Evolutionary conservation across 2,113 vertebrate species (phyloP), one percentile per base, ranked within the genome.

Genomic region (Cebus imitator): DNA sequence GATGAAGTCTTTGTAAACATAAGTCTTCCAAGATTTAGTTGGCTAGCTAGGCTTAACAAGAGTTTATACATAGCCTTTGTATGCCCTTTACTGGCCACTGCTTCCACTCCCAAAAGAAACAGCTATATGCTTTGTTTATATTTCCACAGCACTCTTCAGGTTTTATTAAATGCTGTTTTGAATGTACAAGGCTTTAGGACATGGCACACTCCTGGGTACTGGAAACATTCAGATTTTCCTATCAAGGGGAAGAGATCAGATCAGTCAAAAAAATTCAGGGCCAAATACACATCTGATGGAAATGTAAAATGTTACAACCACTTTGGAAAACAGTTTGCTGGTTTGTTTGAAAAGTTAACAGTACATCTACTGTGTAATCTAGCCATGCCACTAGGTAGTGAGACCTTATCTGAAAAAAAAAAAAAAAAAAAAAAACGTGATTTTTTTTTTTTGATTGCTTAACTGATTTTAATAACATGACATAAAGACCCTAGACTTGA

Each of bases 181-280:
- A 17, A 25, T 27, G 23, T 48, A 75, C 30, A 11, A 66, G 35
- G 27, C 50, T 82, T 86, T 30, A 85, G 48, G 81, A 72, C 21
- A 79, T 57, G 61, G 37, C 70, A 85, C 18, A 64, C 18, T 58
- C 45, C 43, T 85, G 27, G 27, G 17, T 86, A 66, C 21, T 61
- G 92, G 68, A 90, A 64, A 82, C 80, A 94, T 57, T 91, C 72
- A 58, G n/a, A 85, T 91, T 94, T 78, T 81, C 66, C 72, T 73
- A 43, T 45, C 45, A 91, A 66, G 14, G 58, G 21, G 58, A 57
- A 96, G 68, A 92, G 18, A 76, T 48, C 45, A 72, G 30, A 92
- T 88, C 55, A 90, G 75, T 92, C 25, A 94, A 81, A 32, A 61
- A 76, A 86, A 3, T 20, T 27, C 9, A 50, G 68, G 6, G 25